A percentile compares a stretch with the other conserved stretches of the same genome.
These are phyloP conservation scores for Brachyptera putata DNA, from an alignment of 2,888 invertebrate genomes.

Conservation along the genomic window DNA sequence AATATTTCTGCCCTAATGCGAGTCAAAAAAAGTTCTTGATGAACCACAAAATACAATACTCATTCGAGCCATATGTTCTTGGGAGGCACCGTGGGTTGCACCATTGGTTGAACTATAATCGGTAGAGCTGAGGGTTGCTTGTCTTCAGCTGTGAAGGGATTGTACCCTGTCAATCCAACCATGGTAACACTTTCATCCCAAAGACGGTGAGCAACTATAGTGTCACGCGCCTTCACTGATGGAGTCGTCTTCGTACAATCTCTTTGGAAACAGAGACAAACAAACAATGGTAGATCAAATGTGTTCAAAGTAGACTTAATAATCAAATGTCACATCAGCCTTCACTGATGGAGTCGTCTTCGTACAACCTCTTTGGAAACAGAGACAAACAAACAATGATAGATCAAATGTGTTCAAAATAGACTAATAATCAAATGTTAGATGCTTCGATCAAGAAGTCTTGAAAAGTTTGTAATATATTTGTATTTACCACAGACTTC, in stretches of 20 bases:
- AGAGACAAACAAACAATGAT: too few species aligned
- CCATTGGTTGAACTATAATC: too few species aligned
- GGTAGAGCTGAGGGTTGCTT: too few species aligned
- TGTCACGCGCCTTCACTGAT: slow-evolving; percentile 32
- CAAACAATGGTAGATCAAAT: too few species aligned
- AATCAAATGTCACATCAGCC: slow-evolving; percentile 34
- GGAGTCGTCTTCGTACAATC: slow-evolving; percentile 34
- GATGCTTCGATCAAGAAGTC: neutral
- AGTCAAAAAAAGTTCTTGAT: neutral
- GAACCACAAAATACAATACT: too few species aligned
- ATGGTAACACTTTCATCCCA: slow-evolving; percentile 37
- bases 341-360: slow-evolving; percentile 28
- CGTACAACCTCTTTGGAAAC: slow-evolving; percentile 34
- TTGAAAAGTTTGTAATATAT: too few species aligned
- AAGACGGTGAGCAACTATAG: slow-evolving; percentile 33
- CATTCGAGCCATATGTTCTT: too few species aligned
- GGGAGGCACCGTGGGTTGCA: too few species aligned
- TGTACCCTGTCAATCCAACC: slow-evolving; percentile 31
- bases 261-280: slow-evolving; percentile 22
- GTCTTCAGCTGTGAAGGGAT: slow-evolving; percentile 25
- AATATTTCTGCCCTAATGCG: neutral
- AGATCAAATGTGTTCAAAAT: too few species aligned
- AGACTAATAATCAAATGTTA: too few species aligned
- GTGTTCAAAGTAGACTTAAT: too few species aligned
- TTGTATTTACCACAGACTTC: too few species aligned